Evolutionary conservation across 2,797 vertebrate genomes (phyloP), one percentile per base, ranked within the genome.

Genomic region (Halcyon badia): DNA sequence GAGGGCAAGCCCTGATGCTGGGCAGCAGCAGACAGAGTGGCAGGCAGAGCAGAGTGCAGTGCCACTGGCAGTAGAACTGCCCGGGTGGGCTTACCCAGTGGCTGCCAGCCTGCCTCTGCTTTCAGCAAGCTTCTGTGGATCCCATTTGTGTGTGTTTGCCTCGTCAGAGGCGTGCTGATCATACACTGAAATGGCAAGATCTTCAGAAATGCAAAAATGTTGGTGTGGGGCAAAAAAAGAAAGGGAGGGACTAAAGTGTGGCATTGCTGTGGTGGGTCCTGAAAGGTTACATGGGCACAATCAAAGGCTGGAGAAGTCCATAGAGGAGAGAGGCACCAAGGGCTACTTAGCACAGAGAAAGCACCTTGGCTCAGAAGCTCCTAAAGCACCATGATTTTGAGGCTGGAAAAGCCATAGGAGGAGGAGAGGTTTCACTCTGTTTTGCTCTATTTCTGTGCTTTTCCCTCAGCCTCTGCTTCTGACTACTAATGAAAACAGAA

Each of bases 71-170:
- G 28, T 21, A 65, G 12, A 89, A 41, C 56, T 58, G 37, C 49
- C 17, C 9, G 6, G 4, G 22, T 20, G 24, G 46, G 57, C 42
- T 78, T 51, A 5, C 1, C 0, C 30, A 35, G 25, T 10, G 30
- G 9, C 19, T 89, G 61, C 54, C 78, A 87, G 19, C 48, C 39
- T 60, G 39, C 26, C 11, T 19, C n/a, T 2, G 0, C 58, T 54
- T 58, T 33, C 82, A 66, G 20, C 33, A 26, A 3, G 8, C n/a
- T 56, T 11, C 51, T 20, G 6, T 30, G 44, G 22, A 30, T 41
- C 9, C 20, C 3, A 2, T 2, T 46, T 1, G 1, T 5, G 1
- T 65, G 22, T 1, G 10, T 71, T 75, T 89, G 41, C 37, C 37
- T 76, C 3, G 1, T 49, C 1, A 3, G 25, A 31, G 37, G 7